Evolutionary conservation across 2,888 invertebrate genomes (phyloP).

Genomic region (Smittia sp.): DNA sequence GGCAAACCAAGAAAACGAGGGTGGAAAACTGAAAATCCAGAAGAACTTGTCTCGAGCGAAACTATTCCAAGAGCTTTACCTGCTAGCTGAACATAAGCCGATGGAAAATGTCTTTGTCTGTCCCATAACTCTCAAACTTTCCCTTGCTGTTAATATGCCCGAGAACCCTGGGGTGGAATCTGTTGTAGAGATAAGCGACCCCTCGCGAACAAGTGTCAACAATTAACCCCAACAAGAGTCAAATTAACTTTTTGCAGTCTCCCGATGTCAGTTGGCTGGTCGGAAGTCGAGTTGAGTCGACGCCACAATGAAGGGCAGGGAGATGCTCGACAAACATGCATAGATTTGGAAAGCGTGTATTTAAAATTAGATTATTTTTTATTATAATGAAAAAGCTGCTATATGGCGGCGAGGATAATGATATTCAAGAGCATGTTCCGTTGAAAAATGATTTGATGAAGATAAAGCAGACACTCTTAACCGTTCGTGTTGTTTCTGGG

Average conservation of each 20-base stretch:
- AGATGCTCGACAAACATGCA: neutral
- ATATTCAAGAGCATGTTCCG: slow-evolving; percentile 40
- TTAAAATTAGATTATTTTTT: slow-evolving; percentile 40
- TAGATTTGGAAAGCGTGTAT: neutral
- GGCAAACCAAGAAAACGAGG: too few species aligned
- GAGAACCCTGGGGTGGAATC: too few species aligned
- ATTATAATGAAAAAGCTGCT: slow-evolving; percentile 32
- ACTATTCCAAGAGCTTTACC: too few species aligned
- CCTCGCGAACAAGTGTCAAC: neutral
- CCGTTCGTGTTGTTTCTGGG: neutral
- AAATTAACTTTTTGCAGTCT: slow-evolving; percentile 19
- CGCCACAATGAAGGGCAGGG: neutral
- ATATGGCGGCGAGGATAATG: slow-evolving; percentile 37
- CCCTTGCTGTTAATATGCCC: too few species aligned
- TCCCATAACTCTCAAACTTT: too few species aligned
- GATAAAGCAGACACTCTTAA: slow-evolving; percentile 39
- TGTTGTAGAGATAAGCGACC: too few species aligned
- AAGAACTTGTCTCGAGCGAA: too few species aligned
- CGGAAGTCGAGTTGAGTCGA: too few species aligned
- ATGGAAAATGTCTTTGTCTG: too few species aligned
- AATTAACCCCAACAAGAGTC: slow-evolving; percentile 5
- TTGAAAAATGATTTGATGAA: slow-evolving; percentile 41
- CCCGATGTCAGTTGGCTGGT: neutral
- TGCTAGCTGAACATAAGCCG: too few species aligned
- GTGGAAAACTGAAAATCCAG: too few species aligned